A percentile compares a stretch with the other conserved stretches of the same genome.
phyloP scores from a whole-genome alignment of 1,140 invertebrate species.

The Trissolcus basalis region DNA sequence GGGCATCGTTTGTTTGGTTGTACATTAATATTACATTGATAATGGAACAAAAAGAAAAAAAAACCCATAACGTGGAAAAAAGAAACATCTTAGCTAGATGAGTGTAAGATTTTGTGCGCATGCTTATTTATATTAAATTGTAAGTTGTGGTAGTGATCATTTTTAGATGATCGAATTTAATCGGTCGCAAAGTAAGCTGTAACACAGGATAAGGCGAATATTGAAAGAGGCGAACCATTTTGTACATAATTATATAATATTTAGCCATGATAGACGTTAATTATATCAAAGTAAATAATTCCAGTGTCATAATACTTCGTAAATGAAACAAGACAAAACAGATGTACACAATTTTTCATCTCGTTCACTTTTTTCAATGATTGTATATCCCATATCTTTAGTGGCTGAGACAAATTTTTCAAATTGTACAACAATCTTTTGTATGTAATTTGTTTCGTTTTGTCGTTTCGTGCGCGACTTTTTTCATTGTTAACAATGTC shows the following conservation, averaged over 20 bases:
- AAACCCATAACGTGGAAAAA: not conserved
- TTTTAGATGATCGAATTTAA: conserved; percentile 41
- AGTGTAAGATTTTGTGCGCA: conserved; percentile 53
- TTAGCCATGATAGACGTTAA: conserved; percentile 59
- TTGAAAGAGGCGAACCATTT: conserved; percentile 40
- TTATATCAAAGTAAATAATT: conserved; percentile 52
- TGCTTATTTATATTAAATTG: conserved; percentile 60
- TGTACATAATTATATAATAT: conserved; percentile 60
- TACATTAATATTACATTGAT: conserved; percentile 38
- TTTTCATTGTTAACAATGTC: conserved; percentile 14
- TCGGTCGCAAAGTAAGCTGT: conserved; percentile 34
- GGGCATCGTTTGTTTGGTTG: conserved; percentile 41
- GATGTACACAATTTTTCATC: no score
- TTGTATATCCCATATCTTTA: no score
- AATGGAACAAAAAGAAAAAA: conserved; percentile 6
- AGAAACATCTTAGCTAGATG: conserved; percentile 33
- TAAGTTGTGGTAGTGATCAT: conserved; percentile 51
- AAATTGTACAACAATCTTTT: no score
- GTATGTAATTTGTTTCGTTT: conserved; percentile 18
- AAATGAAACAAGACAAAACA: conserved; percentile 6
- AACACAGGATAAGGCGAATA: conserved; percentile 21
- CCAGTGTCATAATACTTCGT: conserved; percentile 63
- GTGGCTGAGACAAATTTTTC: no score
- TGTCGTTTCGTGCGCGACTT: conserved; percentile 28
- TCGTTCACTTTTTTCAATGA: not conserved